Base-by-base conservation (phyloP, 2,888 invertebrate genomes). In the Brenthis daphne region DNA sequence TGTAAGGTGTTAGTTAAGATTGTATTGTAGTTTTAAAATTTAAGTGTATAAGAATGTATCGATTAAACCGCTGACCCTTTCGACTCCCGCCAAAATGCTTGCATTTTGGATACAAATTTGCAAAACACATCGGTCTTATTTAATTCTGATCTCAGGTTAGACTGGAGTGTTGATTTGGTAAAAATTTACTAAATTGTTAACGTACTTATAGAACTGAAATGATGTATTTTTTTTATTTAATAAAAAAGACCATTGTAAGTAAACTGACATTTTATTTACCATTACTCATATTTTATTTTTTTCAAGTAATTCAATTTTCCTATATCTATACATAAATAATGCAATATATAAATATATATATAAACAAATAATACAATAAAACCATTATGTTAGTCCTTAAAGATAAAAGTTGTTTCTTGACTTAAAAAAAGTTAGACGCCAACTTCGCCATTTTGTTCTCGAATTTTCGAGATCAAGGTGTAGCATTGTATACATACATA, bases 131-230 rank as follows among this genome's bases (percentile, higher is more conserved):
- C 74, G 74, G 74, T 76, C 72, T 76, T 75, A 72, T 75, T 77
- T 74, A 71, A 76, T 78, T 88, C 89, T 88, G 89, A 91, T 90
- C 90, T 90, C 89, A 87, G 87, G 85, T 86, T 86, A 82, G 81
- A 82, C 82, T 84, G 80, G 81, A 84, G 82, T 87, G 89, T 90
- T 90, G 86, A 90, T 88, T 90, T 89, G 88, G 87, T 90, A 86
- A 90, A 86, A 85, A 83, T 88, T 88, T 90, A 89, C 89, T 88
- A 87, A 88, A 88, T 85, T 90, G 90, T 90, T 91, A 87, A 88
- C 85, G 92, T 92, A 91, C 92, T 92, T 91, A 91, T 89, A 90
- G 87, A 90, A 88, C 86, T 89, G 87, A 89, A 85, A 89, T 85
- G 80, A 87, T 89, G 89, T 90, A 89, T 89, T 90, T 90, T 91